Conservation (phyloP, 2,888 invertebrate genomes). For the Theodoxus fluviatilis region DNA sequence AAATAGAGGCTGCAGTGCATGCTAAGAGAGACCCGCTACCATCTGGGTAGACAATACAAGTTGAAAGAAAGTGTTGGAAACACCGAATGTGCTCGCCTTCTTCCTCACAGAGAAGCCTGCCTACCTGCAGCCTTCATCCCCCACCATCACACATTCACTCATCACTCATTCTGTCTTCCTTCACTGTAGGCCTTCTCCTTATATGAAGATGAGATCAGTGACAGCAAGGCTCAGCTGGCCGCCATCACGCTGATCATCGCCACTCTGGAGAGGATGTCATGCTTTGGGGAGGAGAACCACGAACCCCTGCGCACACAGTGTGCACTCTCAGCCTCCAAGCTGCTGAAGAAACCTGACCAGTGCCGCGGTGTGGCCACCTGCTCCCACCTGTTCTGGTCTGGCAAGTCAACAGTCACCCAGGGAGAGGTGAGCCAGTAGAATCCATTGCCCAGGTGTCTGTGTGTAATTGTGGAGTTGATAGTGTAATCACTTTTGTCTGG, state of each 20-base stretch:
- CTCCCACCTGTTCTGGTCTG: slow-evolving; percentile 97
- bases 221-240: slow-evolving; percentile 94
- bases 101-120: too few relatives aligned
- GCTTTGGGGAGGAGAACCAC: slow-evolving; percentile 95
- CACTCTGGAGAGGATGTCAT: slow-evolving; percentile 92
- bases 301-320: slow-evolving; percentile 95
- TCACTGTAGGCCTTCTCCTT: slow-evolving; percentile 83
- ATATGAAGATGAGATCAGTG: slow-evolving; percentile 96
- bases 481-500: too few relatives aligned
- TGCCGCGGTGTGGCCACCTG: slow-evolving; percentile 92
- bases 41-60: too few relatives aligned
- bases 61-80: too few relatives aligned
- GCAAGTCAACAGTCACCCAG: slow-evolving; percentile 63
- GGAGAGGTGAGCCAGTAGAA: slow-evolving; percentile 47
- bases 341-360: slow-evolving; percentile 97
- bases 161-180: neutral
- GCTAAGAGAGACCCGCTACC: too few relatives aligned
- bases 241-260: slow-evolving; percentile 95
- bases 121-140: neutral
- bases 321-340: slow-evolving; percentile 91
- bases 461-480: too few relatives aligned
- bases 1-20: too few relatives aligned
- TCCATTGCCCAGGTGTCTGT: too few relatives aligned
- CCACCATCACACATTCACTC: neutral
- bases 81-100: too few relatives aligned